Evolutionary conservation across 2,888 invertebrate genomes (phyloP).

Genomic region (Drosophila neoperkinsi): DNA sequence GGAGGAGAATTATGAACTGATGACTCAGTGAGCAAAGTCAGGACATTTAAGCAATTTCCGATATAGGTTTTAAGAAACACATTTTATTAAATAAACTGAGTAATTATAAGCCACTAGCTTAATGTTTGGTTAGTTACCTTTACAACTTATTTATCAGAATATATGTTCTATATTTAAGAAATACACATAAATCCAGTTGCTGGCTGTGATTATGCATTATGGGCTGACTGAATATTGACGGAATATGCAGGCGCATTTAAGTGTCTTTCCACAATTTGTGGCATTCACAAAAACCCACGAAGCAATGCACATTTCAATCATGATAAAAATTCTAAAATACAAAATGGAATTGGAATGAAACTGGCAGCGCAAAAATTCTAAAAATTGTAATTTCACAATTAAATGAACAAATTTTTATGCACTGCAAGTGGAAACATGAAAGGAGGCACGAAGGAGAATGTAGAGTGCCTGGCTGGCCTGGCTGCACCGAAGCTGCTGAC

Average conservation of each 20-base stretch:
- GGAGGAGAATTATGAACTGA: neutral
- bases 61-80: neutral
- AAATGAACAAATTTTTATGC: conserved; percentile 81
- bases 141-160: neutral
- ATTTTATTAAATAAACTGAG: neutral
- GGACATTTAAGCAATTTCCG: neutral
- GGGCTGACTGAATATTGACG: neutral
- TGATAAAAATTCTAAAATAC: conserved; percentile 72
- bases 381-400: conserved; percentile 74
- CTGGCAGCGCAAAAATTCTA: conserved; percentile 60
- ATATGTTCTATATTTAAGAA: neutral
- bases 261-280: conserved; percentile 26
- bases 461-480: neutral
- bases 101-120: neutral
- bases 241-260: conserved; percentile 13
- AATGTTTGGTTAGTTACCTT: neutral
- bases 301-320: conserved; percentile 76
- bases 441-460: neutral
- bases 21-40: conserved; percentile 9
- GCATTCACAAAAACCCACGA: conserved; percentile 47
- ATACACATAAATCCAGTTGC: neutral
- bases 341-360: conserved; percentile 45
- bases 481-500: conserved; percentile 14
- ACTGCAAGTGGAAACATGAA: conserved; percentile 17
- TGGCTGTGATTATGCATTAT: neutral